Percentiles rank a stretch among this genome's conserved stretches.
These are phyloP conservation scores for Caloenas nicobarica DNA, from an alignment of 2,113 vertebrate species.

Conservation along the genomic window DNA sequence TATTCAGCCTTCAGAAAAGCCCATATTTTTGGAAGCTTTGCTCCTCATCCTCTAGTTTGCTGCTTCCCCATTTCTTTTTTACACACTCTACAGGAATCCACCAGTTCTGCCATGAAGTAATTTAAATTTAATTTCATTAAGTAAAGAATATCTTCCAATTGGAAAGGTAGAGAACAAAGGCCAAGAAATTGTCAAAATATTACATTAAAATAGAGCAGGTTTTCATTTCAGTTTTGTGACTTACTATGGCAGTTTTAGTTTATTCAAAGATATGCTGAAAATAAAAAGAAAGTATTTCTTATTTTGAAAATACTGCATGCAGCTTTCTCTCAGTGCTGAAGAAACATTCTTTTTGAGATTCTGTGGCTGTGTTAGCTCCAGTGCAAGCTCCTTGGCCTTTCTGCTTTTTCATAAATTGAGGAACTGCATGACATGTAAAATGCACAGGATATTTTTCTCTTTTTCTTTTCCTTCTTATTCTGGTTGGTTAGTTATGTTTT, in stretches of 20 bases:
- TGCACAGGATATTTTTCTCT: not conserved
- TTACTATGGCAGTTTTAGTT: conserved; percentile 9
- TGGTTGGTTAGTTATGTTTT: not conserved
- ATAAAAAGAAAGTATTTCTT: conserved; percentile 21
- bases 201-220: conserved; percentile 31
- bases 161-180: not conserved
- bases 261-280: conserved; percentile 14
- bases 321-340: not conserved
- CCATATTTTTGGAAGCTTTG: not conserved
- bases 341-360: not conserved
- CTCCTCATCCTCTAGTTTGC: not conserved
- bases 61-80: not conserved
- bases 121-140: conserved; percentile 29
- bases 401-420: not conserved
- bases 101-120: not conserved
- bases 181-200: conserved; percentile 27
- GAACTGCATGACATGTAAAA: not conserved
- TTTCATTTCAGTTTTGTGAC: conserved; percentile 19
- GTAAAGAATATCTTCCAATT: not conserved
- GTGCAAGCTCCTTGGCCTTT: not conserved
- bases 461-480: not conserved
- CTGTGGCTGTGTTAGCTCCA: not conserved
- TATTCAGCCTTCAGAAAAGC: not conserved
- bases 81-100: not conserved
- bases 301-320: conserved; percentile 15